Conservation (phyloP, 2,113 vertebrate species). For the Corythaixoides concolor region DNA sequence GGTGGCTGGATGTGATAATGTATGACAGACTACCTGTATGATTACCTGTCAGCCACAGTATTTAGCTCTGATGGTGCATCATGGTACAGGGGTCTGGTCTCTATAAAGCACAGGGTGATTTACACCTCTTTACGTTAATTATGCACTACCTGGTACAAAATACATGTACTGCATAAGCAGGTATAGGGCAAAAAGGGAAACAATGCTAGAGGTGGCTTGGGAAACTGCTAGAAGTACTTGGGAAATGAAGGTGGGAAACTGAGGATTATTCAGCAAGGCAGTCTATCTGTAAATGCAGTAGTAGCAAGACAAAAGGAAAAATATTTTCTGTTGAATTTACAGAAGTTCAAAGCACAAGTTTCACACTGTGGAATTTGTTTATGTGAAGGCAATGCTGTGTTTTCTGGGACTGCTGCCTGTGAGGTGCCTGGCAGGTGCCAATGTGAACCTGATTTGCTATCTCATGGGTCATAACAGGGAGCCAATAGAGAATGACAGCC, state of each 20-base stretch:
- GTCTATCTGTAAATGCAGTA: not conserved
- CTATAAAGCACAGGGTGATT: not conserved
- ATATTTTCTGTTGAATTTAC: not conserved
- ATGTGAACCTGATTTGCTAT: not conserved
- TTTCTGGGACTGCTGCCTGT: not conserved
- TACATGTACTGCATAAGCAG: not conserved
- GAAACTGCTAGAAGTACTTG: not conserved
- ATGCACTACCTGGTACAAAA: not conserved
- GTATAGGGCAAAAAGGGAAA: not conserved
- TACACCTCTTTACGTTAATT: not conserved
- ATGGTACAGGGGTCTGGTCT: no score
- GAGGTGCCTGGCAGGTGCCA: not conserved
- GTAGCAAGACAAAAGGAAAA: not conserved
- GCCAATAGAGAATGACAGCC: not conserved
- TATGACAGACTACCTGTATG: not conserved
- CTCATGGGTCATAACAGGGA: not conserved
- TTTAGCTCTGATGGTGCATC: not conserved
- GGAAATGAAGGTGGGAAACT: not conserved
- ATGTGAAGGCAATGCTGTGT: not conserved
- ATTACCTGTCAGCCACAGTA: not conserved
- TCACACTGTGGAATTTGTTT: not conserved
- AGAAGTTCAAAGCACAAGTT: not conserved
- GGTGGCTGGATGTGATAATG: not conserved
- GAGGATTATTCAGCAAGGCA: not conserved
- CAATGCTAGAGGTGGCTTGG: accelerated